A percentile compares a stretch with the other conserved stretches of the same genome.
These are phyloP conservation scores for Tetramorium simillimum DNA, from an alignment of 1,140 invertebrate genomes.

Conservation along the genomic window DNA sequence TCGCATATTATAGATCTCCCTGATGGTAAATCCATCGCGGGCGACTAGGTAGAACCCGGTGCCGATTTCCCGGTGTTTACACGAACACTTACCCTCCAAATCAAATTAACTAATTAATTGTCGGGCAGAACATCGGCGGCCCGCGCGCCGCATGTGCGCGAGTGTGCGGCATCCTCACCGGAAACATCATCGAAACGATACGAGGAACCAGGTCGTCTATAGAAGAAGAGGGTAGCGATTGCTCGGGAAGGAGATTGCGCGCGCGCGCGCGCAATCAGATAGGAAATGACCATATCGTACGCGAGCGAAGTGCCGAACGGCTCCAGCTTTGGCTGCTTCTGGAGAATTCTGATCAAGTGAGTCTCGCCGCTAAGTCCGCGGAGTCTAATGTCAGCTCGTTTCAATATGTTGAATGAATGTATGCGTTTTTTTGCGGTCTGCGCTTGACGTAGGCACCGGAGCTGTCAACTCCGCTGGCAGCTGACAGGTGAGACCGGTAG, in stretches of 20 bases:
- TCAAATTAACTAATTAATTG: constrained; percentile 12
- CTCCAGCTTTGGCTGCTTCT: constrained; percentile 96
- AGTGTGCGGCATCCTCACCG: constrained; percentile 68
- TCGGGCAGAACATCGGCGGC: constrained; percentile 67
- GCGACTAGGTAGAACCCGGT: constrained; percentile 60
- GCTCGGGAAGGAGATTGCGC: constrained; percentile 65
- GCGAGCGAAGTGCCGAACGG: constrained; percentile 95
- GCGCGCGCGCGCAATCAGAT: constrained; percentile 62
- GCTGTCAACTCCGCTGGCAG: constrained; percentile 23
- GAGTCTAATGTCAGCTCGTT: neutral
- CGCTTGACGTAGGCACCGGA: neutral
- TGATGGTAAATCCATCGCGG: constrained; percentile 57
- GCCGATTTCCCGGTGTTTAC: neutral
- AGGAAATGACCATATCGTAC: constrained; percentile 93
- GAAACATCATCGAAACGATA: constrained; percentile 67
- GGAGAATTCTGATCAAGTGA: constrained; percentile 94
- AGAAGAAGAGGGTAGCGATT: constrained; percentile 2
- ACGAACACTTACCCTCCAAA: neutral
- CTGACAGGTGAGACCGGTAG: constrained; percentile 52
- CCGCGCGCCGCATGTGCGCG: constrained; percentile 79
- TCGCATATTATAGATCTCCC: constrained; percentile 45
- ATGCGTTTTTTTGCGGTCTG: neutral
- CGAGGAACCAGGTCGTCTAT: constrained; percentile 47
- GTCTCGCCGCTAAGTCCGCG: constrained; percentile 78
- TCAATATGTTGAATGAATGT: neutral